These are phyloP conservation scores for Scortum barcoo DNA, from an alignment of 2,113 vertebrate species.

Conservation along the genomic window DNA sequence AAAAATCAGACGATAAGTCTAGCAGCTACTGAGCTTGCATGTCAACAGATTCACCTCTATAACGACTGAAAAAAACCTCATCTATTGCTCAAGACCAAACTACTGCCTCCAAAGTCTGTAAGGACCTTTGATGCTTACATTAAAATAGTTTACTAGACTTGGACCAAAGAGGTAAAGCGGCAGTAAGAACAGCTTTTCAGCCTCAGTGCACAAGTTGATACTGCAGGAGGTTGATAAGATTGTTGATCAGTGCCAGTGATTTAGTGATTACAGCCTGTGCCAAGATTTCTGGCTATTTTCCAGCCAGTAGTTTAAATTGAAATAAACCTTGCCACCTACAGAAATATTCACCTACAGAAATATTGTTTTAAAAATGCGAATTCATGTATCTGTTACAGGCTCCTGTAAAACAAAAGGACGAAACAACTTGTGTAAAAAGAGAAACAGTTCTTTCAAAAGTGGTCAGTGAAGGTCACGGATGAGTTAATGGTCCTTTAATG, in stretches of 20 bases:
- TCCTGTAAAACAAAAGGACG: not conserved
- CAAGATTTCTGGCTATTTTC: not conserved
- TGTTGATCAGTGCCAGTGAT: not conserved
- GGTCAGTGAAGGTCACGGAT: conserved; percentile 8
- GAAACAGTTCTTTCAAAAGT: not conserved
- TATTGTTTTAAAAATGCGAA: not conserved
- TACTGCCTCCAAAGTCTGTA: not conserved
- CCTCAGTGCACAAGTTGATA: not conserved
- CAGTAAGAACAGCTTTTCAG: not conserved
- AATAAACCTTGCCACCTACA: not conserved
- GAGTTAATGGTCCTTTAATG: conserved; percentile 2
- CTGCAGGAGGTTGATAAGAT: not conserved
- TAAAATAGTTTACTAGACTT: not conserved
- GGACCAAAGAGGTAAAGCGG: not conserved
- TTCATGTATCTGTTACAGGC: not conserved
- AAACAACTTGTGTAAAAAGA: not conserved
- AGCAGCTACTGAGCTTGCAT: not conserved
- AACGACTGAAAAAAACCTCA: not conserved
- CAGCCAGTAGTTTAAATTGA: not conserved
- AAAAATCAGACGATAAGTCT: not conserved
- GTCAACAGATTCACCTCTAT: too few species aligned
- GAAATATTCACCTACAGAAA: not conserved
- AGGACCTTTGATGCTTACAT: not conserved
- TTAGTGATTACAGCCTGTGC: not conserved
- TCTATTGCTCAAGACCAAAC: too few species aligned